phyloP scores from a whole-genome alignment of 2,113 vertebrate species.

The Callionymus lyra region DNA sequence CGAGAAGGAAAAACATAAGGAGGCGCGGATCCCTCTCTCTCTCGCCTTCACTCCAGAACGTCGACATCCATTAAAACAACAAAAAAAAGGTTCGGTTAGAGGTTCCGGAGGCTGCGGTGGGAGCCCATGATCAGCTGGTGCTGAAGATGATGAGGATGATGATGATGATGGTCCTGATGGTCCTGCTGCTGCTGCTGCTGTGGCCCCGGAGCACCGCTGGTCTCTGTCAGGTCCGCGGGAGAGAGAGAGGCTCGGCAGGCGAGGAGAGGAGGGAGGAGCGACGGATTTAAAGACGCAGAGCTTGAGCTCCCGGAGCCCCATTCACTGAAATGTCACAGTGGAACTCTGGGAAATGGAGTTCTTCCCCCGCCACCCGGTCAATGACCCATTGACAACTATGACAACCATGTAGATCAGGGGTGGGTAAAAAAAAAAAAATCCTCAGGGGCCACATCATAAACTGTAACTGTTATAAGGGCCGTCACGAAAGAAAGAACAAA shows the following conservation, averaged over 20 bases:
- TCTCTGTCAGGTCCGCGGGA: conserved; percentile 53
- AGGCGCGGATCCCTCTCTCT: conserved; percentile 28
- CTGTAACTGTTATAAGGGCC: too few relatives aligned
- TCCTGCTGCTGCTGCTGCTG: conserved; percentile 3
- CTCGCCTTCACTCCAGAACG: conserved; percentile 36
- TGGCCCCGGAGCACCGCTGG: conserved; percentile 52
- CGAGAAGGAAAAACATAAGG: conserved; percentile 44
- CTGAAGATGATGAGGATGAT: conserved; percentile 1
- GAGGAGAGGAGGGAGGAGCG: conserved; percentile 53
- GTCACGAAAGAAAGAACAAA: too few relatives aligned
- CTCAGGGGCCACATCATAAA: too few relatives aligned
- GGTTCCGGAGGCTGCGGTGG: conserved; percentile 9
- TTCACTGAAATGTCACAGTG: too few relatives aligned
- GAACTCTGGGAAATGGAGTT: too few relatives aligned
- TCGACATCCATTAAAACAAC: conserved; percentile 47
- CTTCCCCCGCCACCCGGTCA: conserved; percentile 28
- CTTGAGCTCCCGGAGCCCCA: not conserved
- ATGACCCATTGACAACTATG: too few relatives aligned
- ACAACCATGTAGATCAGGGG: too few relatives aligned
- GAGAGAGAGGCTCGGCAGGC: conserved; percentile 63
- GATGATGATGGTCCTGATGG: too few relatives aligned
- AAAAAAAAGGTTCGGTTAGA: not conserved
- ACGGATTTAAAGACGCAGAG: conserved; percentile 64
- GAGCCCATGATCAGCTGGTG: conserved; percentile 35
- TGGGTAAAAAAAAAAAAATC: too few relatives aligned